A percentile compares a stretch with the other conserved stretches of the same genome.
Conservation (phyloP, 2,113 vertebrate species). For the Pseudorectes ferrugineus region DNA sequence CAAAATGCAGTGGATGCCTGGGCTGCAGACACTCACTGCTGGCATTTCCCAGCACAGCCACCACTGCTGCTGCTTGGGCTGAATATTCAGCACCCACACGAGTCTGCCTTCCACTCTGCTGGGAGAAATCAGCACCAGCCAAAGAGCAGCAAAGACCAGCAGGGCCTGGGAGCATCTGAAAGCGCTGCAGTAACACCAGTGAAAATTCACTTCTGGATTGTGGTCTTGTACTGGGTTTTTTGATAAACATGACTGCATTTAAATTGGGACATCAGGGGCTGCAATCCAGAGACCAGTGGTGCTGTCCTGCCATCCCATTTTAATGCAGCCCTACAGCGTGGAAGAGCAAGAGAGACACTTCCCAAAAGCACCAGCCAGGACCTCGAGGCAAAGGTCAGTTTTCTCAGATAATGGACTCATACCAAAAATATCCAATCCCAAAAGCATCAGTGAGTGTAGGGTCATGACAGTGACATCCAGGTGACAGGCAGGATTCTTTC, state of each 20-base stretch:
- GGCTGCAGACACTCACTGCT: not conserved
- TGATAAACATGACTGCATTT: too few species aligned
- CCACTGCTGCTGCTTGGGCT: not conserved
- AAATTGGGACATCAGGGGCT: not conserved
- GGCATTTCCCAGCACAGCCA: not conserved
- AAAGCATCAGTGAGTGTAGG: not conserved
- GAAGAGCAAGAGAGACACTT: not conserved
- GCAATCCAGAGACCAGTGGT: not conserved
- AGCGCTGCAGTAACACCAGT: not conserved
- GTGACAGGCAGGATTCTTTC: not conserved
- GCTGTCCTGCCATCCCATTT: not conserved
- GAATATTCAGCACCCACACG: accelerated
- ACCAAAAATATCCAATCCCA: not conserved
- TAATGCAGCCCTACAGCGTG: not conserved
- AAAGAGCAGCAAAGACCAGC: not conserved
- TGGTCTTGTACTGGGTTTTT: not conserved
- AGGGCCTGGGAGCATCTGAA: not conserved
- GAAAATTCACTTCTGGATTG: not conserved
- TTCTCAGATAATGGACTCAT: not conserved
- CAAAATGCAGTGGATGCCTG: accelerated
- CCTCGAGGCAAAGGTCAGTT: not conserved
- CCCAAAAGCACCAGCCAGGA: not conserved
- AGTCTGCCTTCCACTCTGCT: not conserved
- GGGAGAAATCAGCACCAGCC: not conserved
- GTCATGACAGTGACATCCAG: not conserved